Conservation (phyloP, 2,797 vertebrate genomes). For the Cuniculus paca region DNA sequence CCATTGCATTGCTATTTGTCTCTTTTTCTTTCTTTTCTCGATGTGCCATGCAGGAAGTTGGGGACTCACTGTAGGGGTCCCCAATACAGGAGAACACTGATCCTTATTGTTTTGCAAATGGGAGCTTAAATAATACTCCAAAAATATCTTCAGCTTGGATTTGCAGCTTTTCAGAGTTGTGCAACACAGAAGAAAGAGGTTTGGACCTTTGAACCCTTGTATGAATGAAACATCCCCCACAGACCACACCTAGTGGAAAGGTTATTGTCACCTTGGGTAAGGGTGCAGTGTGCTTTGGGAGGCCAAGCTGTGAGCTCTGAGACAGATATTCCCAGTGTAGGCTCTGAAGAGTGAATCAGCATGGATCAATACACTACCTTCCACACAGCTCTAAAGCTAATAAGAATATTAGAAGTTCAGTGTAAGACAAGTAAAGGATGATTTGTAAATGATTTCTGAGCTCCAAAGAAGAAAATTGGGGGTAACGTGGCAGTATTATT, state of each 20-base stretch:
- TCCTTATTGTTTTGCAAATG: neutral
- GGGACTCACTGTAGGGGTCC: too few species aligned
- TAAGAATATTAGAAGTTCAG: constrained; percentile 30
- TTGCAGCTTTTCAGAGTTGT: neutral
- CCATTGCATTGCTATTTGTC: neutral
- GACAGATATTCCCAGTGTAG: neutral
- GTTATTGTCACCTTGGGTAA: neutral
- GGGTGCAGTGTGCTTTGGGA: neutral
- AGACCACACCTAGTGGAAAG: neutral
- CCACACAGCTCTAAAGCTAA: neutral
- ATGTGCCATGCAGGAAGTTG: too few species aligned
- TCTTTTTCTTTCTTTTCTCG: neutral
- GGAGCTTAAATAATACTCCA: neutral
- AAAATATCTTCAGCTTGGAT: neutral
- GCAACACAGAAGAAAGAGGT: neutral
- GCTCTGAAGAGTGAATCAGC: neutral
- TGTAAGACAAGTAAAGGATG: neutral
- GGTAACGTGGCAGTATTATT: neutral
- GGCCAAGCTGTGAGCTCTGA: neutral
- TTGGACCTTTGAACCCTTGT: neutral
- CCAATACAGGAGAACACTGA: neutral
- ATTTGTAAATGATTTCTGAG: neutral
- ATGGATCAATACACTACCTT: neutral
- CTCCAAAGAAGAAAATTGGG: neutral
- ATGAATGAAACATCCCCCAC: neutral